Percentiles rank a stretch among this genome's conserved stretches.
Evolutionary conservation across 2,113 vertebrate species (phyloP).

Genomic region (Monopterus albus): DNA sequence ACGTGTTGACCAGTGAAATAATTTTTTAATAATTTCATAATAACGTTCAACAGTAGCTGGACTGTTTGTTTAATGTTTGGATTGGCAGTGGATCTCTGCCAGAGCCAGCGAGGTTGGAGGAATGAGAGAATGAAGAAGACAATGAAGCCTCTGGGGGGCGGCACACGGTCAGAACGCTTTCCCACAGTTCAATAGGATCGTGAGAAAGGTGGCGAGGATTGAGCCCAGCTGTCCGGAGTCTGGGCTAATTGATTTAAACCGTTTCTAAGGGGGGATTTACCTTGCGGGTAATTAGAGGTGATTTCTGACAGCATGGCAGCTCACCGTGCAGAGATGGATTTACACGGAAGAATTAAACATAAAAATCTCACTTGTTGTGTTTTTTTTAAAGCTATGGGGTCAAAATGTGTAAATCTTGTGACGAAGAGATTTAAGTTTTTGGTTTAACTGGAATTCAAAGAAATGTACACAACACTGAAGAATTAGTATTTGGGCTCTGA

Average conservation of each 20-base stretch:
- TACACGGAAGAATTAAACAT: slow-evolving; percentile 10
- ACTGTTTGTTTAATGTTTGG: not conserved
- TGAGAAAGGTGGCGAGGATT: slow-evolving; percentile 81
- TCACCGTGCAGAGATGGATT: slow-evolving; percentile 34
- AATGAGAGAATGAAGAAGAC: not conserved
- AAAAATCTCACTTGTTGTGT: not conserved
- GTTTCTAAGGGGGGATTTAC: slow-evolving; percentile 76
- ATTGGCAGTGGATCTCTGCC: not conserved
- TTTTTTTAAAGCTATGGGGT: not conserved
- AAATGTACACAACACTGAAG: not conserved
- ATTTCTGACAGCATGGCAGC: slow-evolving; percentile 76
- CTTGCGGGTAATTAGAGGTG: slow-evolving; percentile 76
- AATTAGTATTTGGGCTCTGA: no score
- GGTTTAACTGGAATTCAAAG: not conserved
- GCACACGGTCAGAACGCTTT: slow-evolving; percentile 42
- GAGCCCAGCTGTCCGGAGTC: slow-evolving; percentile 76
- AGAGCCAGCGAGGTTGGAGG: not conserved
- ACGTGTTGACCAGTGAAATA: no score
- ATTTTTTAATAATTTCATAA: not conserved
- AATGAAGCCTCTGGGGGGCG: slow-evolving; percentile 35
- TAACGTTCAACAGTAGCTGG: not conserved
- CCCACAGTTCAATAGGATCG: slow-evolving; percentile 77
- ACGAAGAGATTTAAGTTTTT: not conserved
- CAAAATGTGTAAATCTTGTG: not conserved
- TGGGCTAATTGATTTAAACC: slow-evolving; percentile 82